Percentiles rank a stretch among this genome's conserved stretches.
These are phyloP conservation scores for Melanerpes formicivorus DNA, from an alignment of 2,113 vertebrate genomes.

Conservation along the genomic window DNA sequence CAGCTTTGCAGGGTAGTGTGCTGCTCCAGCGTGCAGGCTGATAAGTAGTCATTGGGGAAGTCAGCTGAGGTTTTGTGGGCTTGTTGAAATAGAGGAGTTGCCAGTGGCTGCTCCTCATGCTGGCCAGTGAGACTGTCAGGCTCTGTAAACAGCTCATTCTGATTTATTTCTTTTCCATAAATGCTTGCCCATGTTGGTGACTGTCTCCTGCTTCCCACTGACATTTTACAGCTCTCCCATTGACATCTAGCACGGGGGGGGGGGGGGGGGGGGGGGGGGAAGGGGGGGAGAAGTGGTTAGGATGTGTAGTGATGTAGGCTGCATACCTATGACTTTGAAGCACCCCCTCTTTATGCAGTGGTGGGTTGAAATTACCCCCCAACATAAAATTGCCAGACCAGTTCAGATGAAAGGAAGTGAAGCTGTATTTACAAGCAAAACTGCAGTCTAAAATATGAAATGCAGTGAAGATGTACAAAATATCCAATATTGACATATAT, in stretches of 20 bases:
- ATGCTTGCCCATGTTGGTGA: rapidly evolving
- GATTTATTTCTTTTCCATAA: background rate
- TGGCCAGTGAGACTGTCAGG: background rate
- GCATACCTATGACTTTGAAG: background rate
- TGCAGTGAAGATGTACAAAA: too few species aligned
- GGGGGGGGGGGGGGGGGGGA: too few species aligned
- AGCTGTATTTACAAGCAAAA: too few species aligned
- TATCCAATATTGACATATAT: too few species aligned
- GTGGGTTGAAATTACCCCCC: too few species aligned
- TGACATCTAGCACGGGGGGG: background rate
- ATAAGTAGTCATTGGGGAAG: background rate
- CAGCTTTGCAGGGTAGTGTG: background rate
- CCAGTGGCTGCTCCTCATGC: background rate
- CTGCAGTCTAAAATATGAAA: too few species aligned
- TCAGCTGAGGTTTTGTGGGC: background rate
- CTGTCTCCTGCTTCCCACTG: background rate
- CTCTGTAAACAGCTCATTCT: background rate
- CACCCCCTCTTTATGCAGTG: background rate
- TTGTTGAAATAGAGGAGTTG: background rate
- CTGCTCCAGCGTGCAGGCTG: background rate
- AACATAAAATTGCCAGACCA: too few species aligned
- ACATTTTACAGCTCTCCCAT: background rate
- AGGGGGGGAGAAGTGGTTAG: background rate
- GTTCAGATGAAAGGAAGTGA: too few species aligned
- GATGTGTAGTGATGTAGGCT: background rate